Evolutionary conservation across 2,888 invertebrate genomes (phyloP), one percentile per base, ranked within the genome.

Genomic region (Andrena haemorrhoa): DNA sequence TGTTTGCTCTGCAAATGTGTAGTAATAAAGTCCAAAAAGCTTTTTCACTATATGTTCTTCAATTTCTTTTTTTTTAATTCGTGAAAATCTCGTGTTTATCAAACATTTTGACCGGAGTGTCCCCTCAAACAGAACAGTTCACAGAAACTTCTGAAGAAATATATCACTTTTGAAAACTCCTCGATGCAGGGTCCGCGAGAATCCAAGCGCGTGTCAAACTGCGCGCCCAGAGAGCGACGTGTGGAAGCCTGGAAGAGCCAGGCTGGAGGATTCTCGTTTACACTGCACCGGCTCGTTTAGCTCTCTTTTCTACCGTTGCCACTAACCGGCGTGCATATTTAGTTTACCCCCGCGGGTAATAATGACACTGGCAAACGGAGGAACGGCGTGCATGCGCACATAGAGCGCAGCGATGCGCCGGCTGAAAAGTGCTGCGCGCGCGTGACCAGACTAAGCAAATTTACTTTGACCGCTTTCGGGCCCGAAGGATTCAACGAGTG

Each of bases 391-490:
- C 61, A 72, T 77, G 79, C 81, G 75, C 75, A 33, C 80, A 74
- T 58, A 49, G 64, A 49, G 47, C 69, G 78, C 72, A 61, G 72
- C 26, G 74, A 75, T 78, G 83, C 77, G 85, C 74, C 83, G 73
- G 65, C 79, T 75, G 81, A 84, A 75, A 75, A 83, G 84, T 83
- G 83, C 81, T 80, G 69, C 78, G 88, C 89, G 88, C 89, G 89
- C 91, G 91, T 91, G 91, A 91, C 89, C 89, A 80, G 87, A 90
- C 88, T 89, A 75, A 86, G 84, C 86, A 89, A 90, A 90, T 90
- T 90, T 88, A 66, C 89, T 84, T 86, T 87, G 75, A 73, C 83
- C 88, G 84, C 78, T 85, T 87, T 85, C 81, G 78, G 81, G 70
- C 74, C 73, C 72, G 84, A 69, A 86, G 79, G 83, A 86, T 82